Percentiles rank a stretch among this genome's conserved stretches.
Evolutionary conservation across 2,113 vertebrate genomes (phyloP).

Genomic region (Cyphomyrus plagiostoma): DNA sequence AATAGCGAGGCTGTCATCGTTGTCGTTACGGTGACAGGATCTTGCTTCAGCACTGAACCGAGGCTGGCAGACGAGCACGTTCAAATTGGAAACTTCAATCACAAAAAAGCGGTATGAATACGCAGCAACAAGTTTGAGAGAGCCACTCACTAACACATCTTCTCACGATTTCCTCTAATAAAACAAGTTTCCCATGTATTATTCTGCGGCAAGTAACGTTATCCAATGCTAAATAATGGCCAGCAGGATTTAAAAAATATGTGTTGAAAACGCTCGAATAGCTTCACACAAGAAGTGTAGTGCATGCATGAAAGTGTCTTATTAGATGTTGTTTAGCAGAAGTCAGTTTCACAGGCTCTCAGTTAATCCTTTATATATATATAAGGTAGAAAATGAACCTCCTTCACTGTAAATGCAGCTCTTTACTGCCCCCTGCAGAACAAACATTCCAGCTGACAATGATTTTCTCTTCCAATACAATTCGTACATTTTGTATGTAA

Average conservation of each 20-base stretch:
- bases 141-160: neutral
- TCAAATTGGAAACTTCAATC: slow-evolving; percentile 12
- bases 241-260: neutral
- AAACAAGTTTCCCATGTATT: neutral
- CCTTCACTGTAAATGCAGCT: neutral
- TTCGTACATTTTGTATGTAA: neutral
- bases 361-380: neutral
- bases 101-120: neutral
- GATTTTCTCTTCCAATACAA: neutral
- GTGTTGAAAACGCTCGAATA: neutral
- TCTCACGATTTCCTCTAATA: neutral
- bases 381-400: neutral
- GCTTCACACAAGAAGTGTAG: neutral
- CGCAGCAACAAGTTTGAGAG: neutral
- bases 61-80: neutral
- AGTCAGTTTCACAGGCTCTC: neutral
- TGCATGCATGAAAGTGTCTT: neutral
- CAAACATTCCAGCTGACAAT: neutral
- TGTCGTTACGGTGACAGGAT: neutral
- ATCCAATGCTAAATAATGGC: neutral
- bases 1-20: neutral
- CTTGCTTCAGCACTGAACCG: neutral
- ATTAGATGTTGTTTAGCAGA: neutral
- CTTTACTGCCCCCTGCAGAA: slow-evolving; percentile 20
- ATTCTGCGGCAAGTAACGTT: neutral